A percentile compares a stretch with the other conserved stretches of the same genome.
Evolutionary conservation across 2,113 vertebrate genomes (phyloP).

Genomic region (Strigops habroptila): DNA sequence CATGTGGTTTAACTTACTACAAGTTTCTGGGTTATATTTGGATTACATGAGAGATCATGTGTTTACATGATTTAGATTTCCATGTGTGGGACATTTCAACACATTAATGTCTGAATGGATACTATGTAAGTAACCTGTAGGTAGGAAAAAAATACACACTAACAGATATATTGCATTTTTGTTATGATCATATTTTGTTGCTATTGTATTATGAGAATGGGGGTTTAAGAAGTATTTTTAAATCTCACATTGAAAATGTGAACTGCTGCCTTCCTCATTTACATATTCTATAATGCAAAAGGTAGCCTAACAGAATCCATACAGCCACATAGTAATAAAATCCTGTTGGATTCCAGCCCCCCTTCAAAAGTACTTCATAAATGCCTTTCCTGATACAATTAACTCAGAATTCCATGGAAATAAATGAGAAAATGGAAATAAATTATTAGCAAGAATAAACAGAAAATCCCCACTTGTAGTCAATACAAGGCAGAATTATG

Average conservation of each 20-base stretch:
- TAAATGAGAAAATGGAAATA: background rate
- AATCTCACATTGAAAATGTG: background rate
- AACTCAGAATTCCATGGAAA: background rate
- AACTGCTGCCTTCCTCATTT: background rate
- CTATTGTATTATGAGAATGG: too few species aligned
- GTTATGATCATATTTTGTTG: background rate
- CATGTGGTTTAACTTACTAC: background rate
- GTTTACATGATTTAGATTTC: background rate
- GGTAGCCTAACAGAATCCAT: background rate
- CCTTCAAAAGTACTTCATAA: background rate
- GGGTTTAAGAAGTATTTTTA: background rate
- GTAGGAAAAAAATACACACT: background rate
- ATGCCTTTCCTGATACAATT: background rate
- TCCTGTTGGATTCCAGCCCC: background rate
- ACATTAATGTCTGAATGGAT: background rate
- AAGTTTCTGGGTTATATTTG: background rate
- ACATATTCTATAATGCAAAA: accelerated
- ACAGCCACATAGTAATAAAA: background rate
- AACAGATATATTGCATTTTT: background rate
- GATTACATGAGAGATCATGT: background rate
- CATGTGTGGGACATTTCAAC: background rate
- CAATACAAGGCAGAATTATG: background rate
- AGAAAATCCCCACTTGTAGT: background rate
- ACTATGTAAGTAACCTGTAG: background rate
- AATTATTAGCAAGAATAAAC: background rate